Evolutionary conservation across 2,888 invertebrate species (phyloP).

Genomic region (Cryptosula pallasiana): DNA sequence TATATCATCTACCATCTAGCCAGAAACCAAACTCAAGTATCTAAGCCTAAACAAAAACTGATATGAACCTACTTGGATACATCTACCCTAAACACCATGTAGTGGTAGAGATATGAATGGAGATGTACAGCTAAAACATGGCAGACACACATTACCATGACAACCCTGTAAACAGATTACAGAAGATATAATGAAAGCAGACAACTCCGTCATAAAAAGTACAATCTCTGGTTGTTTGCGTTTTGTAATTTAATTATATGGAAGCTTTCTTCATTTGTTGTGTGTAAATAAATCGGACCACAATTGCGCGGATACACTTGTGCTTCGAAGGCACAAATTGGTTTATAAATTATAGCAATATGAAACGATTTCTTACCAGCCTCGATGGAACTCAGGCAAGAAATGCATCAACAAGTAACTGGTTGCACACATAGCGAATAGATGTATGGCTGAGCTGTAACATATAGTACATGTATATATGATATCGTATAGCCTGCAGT

Average conservation of each 20-base stretch:
- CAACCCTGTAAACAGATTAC: not conserved
- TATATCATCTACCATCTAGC: not conserved
- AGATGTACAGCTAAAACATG: constrained; percentile 10
- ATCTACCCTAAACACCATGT: constrained; percentile 15
- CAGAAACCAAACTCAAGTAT: not conserved
- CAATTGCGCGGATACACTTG: too few relatives aligned
- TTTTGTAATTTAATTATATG: too few relatives aligned
- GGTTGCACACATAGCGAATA: not conserved
- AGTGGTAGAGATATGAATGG: not conserved
- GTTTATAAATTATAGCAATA: too few relatives aligned
- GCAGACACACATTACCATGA: not conserved
- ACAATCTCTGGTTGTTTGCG: too few relatives aligned
- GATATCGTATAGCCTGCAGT: too few relatives aligned
- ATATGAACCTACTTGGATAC: not conserved
- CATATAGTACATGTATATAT: too few relatives aligned
- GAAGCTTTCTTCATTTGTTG: too few relatives aligned
- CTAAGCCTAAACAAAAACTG: not conserved
- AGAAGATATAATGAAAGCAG: too few relatives aligned
- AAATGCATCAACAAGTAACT: not conserved
- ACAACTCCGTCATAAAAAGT: too few relatives aligned
- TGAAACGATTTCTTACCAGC: constrained; percentile 10
- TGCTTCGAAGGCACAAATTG: too few relatives aligned
- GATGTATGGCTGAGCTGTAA: not conserved
- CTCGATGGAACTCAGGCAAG: not conserved
- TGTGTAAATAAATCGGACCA: too few relatives aligned